A percentile compares a stretch with the other conserved stretches of the same genome.
Conservation (phyloP, 1,140 invertebrate genomes). For the Fopius arisanus region DNA sequence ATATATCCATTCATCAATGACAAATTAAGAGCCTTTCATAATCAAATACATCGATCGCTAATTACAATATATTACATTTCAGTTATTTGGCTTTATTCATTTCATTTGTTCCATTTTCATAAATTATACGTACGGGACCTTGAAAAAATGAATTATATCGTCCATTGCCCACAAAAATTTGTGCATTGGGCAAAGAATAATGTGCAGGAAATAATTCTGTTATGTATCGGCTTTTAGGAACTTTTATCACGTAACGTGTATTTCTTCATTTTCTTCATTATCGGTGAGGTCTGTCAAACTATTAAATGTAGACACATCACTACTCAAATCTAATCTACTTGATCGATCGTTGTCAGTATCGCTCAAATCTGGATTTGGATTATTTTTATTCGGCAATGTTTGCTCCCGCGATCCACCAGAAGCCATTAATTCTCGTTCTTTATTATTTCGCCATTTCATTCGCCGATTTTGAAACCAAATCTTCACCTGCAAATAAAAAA, state of each 20-base stretch:
- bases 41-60: slow-evolving; percentile 54
- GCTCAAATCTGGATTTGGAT: slow-evolving; percentile 94
- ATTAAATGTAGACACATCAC: slow-evolving; percentile 61
- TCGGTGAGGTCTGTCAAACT: slow-evolving; percentile 71
- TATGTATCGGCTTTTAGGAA: neutral
- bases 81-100: slow-evolving; percentile 7
- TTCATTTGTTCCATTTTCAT: neutral
- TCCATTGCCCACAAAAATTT: slow-evolving; percentile 15
- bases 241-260: slow-evolving; percentile 79
- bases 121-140: slow-evolving; percentile 29
- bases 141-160: neutral
- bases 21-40: neutral
- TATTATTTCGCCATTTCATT: slow-evolving; percentile 98
- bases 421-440: slow-evolving; percentile 93
- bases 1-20: neutral
- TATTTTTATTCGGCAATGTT: slow-evolving; percentile 95
- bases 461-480: slow-evolving; percentile 96
- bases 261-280: slow-evolving; percentile 81
- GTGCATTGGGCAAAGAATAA: slow-evolving; percentile 22
- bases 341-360: slow-evolving; percentile 84
- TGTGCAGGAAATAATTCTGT: slow-evolving; percentile 33
- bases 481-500: slow-evolving; percentile 79
- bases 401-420: slow-evolving; percentile 92
- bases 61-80: slow-evolving; percentile 63
- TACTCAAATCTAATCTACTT: slow-evolving; percentile 66